Conservation (phyloP, 2,797 vertebrate species). For the Tamandua tetradactyla region DNA sequence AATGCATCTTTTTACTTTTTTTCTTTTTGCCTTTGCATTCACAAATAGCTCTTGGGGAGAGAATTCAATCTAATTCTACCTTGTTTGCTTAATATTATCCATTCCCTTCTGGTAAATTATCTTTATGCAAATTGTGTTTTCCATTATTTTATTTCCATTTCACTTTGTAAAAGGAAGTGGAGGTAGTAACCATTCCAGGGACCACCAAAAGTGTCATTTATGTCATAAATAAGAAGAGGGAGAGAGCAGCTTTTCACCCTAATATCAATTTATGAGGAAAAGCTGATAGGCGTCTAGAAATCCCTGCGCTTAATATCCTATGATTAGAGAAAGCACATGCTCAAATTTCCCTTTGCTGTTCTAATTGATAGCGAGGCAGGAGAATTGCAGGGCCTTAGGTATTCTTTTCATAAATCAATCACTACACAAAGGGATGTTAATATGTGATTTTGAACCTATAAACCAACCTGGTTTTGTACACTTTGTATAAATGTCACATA, state of each 20-base stretch:
- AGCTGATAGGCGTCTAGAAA: not conserved
- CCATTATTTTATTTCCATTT: conserved; percentile 30
- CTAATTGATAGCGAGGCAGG: no score
- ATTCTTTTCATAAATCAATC: no score
- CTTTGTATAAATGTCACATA: not conserved
- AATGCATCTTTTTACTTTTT: not conserved
- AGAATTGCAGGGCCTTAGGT: no score
- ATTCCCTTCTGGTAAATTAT: not conserved
- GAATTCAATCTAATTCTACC: not conserved
- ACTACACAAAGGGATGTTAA: not conserved
- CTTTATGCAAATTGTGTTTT: not conserved
- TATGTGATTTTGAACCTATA: not conserved
- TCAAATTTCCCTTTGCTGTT: not conserved
- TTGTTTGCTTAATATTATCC: conserved; percentile 15
- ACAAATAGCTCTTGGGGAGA: not conserved
- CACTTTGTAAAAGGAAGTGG: conserved; percentile 38
- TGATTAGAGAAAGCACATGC: not conserved
- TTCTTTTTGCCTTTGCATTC: not conserved
- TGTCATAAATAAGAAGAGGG: not conserved
- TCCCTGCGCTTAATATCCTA: not conserved
- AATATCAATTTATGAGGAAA: not conserved
- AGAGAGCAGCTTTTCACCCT: not conserved
- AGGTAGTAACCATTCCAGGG: not conserved
- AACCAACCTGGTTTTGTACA: not conserved
- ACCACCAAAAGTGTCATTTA: not conserved